Evolutionary conservation across 2,113 vertebrate genomes (phyloP), one percentile per base, ranked within the genome.

Genomic region (Collichthys lucidus): DNA sequence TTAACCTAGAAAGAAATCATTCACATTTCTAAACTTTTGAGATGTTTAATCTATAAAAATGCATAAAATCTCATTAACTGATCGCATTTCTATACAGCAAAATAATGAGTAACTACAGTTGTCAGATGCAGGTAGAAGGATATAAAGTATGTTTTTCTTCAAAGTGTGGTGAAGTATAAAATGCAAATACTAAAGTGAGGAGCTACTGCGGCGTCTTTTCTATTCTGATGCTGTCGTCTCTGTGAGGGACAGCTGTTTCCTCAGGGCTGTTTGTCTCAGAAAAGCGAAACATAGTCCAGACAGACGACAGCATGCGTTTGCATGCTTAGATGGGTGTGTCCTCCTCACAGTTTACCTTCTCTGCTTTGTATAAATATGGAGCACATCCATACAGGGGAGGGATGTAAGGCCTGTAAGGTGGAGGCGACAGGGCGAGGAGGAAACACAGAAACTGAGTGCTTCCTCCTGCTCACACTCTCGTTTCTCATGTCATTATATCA

Each of bases 201-300:
- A 53, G 19, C 47, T 35, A 11, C 50, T 64, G 56, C 59, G 68
- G 67, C 17, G 3, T 86, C 74, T 62, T 70, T 89, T 86, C 83
- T 91, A 77, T 87, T 84, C 82, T 84, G 80, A 78, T 70, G 64
- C 59, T 8, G 64, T 29, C 2, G n/a, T 84, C 55, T 87, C 70
- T 74, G 74, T 74, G 80, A 91, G 90, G 76, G 86, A 90, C 90
- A 90, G 71, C 91, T 85, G 88, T 89, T 86, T 90, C 90, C 67
- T 79, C 79, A 1, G 75, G 73, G 85, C 6, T 70, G 4, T 50
- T 3, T 56, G 16, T 75, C 57, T 78, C 65, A 46, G 19, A 47
- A 78, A 56, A 83, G 49, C 20, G n/a, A 77, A 73, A 59, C 65
- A 77, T 74, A 85, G 65, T 24, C 47, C 31, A 77, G 42, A 76